These are phyloP conservation scores for Megaceryle alcyon DNA, from an alignment of 2,797 vertebrate species.

Conservation along the genomic window DNA sequence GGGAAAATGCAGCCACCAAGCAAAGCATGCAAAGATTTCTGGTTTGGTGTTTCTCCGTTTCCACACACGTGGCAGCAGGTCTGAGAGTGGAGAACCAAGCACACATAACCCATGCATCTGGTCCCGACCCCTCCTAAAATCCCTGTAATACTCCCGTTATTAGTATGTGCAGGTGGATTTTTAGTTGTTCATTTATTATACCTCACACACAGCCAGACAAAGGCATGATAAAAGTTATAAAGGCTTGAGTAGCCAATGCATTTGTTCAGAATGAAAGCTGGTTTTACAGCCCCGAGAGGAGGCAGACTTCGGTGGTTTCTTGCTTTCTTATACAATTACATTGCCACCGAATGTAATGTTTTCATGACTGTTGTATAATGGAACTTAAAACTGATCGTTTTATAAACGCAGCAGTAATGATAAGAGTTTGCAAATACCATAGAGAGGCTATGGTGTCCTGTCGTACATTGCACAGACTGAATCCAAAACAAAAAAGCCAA, in stretches of 20 bases:
- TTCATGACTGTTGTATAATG: slow-evolving; percentile 11
- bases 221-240: too few species aligned
- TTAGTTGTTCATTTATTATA: neutral
- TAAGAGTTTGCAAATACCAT: slow-evolving; percentile 25
- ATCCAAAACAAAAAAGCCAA: neutral
- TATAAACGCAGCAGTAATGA: neutral
- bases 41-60: fast-evolving
- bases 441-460: neutral
- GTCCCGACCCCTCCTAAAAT: neutral
- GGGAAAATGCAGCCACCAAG: neutral
- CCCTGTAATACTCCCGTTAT: neutral
- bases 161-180: neutral
- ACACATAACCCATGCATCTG: fast-evolving
- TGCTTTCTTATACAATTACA: neutral
- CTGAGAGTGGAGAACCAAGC: neutral
- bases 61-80: fast-evolving
- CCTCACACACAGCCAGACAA: neutral
- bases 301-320: neutral
- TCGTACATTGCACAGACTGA: neutral
- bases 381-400: slow-evolving; percentile 35
- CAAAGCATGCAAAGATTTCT: fast-evolving
- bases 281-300: neutral
- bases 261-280: neutral
- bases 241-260: neutral
- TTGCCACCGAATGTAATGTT: neutral